Conservation (phyloP, 2,113 vertebrate genomes). For the Hucho hucho region DNA sequence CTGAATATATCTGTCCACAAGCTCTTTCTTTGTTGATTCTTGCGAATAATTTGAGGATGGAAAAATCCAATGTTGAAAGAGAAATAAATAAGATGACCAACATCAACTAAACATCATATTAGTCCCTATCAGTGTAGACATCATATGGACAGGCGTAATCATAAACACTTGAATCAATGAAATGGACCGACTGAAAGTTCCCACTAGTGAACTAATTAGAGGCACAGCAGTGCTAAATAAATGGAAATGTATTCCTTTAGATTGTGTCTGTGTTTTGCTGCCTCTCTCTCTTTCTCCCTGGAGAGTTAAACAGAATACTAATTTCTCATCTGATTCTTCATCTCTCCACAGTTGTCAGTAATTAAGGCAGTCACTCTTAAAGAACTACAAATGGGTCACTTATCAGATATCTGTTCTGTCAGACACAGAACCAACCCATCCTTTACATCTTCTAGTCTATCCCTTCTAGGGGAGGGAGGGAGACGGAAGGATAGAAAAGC, state of each 20-base stretch:
- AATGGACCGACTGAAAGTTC: constrained; percentile 33
- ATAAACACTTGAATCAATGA: constrained; percentile 49
- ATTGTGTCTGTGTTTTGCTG: constrained; percentile 42
- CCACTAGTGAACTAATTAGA: constrained; percentile 52
- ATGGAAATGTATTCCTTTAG: constrained; percentile 56
- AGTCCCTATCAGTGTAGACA: constrained; percentile 34
- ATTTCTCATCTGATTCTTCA: constrained; percentile 60
- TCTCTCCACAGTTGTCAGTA: constrained; percentile 64
- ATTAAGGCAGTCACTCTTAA: constrained; percentile 70
- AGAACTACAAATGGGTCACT: constrained; percentile 71
- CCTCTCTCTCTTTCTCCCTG: constrained; percentile 38
- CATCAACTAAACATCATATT: constrained; percentile 42
- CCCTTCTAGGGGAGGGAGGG: constrained; percentile 17
- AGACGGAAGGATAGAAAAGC: constrained; percentile 39
- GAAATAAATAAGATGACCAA: neutral
- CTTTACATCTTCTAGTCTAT: constrained; percentile 31
- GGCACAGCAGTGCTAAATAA: constrained; percentile 43
- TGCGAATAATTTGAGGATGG: neutral
- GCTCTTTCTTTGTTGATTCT: too few relatives aligned
- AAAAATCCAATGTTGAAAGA: neutral
- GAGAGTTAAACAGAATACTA: constrained; percentile 52
- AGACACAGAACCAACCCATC: constrained; percentile 48
- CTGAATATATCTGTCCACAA: too few relatives aligned
- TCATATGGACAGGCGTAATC: constrained; percentile 19
- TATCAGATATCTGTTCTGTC: constrained; percentile 62